These are phyloP conservation scores for Brachirus orientalis DNA, from an alignment of 2,113 vertebrate species.

Conservation along the genomic window DNA sequence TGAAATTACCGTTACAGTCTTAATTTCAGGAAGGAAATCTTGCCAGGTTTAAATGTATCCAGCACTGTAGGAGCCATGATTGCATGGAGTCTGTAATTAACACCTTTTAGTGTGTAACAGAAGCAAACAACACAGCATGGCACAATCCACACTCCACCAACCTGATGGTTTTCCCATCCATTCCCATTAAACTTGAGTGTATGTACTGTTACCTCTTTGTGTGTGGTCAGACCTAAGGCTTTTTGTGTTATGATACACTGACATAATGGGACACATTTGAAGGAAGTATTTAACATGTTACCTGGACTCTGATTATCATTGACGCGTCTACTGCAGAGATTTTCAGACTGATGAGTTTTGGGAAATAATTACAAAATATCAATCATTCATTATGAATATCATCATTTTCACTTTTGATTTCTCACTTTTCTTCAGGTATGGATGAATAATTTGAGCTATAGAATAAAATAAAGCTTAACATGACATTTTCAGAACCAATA, in stretches of 20 bases:
- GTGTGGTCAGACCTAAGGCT: constrained; percentile 50
- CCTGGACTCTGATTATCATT: constrained; percentile 1
- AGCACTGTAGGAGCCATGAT: constrained; percentile 15
- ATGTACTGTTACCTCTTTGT: not conserved
- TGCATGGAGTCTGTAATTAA: too few species aligned
- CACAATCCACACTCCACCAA: constrained; percentile 35
- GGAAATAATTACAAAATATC: not conserved
- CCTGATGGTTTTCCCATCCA: constrained; percentile 38
- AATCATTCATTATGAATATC: not conserved
- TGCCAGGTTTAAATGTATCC: constrained; percentile 13
- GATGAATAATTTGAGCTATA: not conserved
- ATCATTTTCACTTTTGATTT: not conserved
- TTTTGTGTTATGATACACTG: constrained; percentile 14
- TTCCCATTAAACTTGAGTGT: constrained; percentile 15
- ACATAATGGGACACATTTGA: constrained; percentile 18
- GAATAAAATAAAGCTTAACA: too few species aligned
- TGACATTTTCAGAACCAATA: too few species aligned
- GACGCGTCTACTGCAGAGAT: not conserved
- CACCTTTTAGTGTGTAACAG: constrained; percentile 25
- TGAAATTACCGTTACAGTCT: constrained; percentile 22
- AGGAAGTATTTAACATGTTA: constrained; percentile 23
- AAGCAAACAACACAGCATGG: constrained; percentile 49
- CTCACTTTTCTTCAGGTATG: not conserved
- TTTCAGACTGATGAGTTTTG: not conserved
- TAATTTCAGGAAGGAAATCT: constrained; percentile 35